phyloP scores from a whole-genome alignment of 2,888 invertebrate genomes.

The Dinocampus coccinellae region DNA sequence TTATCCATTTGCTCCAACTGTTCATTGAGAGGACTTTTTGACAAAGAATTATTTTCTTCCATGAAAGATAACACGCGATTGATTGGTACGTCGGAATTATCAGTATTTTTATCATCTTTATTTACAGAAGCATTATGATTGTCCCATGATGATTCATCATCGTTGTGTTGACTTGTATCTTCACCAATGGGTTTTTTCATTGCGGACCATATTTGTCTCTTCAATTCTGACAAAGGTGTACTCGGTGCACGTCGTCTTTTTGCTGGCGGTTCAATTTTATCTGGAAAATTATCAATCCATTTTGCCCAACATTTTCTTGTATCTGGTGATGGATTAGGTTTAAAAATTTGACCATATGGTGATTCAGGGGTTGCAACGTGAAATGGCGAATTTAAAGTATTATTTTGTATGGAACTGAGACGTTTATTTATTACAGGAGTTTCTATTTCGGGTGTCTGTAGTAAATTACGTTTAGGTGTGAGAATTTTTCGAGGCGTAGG shows the following conservation, averaged over 20 bases:
- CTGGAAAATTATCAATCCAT: conserved; percentile 71
- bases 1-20: conserved; percentile 62
- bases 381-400: conserved; percentile 67
- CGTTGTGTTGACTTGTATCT: neutral
- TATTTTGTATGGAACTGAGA: conserved; percentile 51
- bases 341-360: conserved; percentile 71
- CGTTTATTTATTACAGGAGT: conserved; percentile 61
- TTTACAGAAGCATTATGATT: neutral
- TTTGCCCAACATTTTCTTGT: conserved; percentile 71
- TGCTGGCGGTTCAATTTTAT: conserved; percentile 63
- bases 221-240: conserved; percentile 68
- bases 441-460: conserved; percentile 35
- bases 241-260: conserved; percentile 59
- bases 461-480: conserved; percentile 53
- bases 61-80: conserved; percentile 56
- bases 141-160: neutral
- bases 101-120: conserved; percentile 15
- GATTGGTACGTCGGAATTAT: conserved; percentile 43
- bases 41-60: conserved; percentile 48
- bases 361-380: conserved; percentile 73
- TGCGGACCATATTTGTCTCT: conserved; percentile 65
- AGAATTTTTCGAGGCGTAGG: conserved; percentile 43
- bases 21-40: conserved; percentile 55
- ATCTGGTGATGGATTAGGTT: conserved; percentile 70
- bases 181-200: conserved; percentile 50